Conservation (phyloP, 2,888 invertebrate species). For the Amphipyra berbera region DNA sequence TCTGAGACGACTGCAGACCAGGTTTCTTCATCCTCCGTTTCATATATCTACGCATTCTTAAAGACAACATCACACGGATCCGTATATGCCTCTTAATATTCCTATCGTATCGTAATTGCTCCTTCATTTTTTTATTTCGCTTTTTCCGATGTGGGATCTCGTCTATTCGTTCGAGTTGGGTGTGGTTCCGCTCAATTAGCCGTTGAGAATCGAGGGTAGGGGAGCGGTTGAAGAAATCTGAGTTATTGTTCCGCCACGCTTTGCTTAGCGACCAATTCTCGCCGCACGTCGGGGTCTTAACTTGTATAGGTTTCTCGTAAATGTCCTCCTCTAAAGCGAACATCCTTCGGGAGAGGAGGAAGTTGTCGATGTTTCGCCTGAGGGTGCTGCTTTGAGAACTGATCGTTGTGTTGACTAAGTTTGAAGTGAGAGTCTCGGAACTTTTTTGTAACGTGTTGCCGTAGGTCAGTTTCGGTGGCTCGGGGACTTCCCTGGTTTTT, state of each 20-base stretch:
- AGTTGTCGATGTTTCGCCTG: conserved; percentile 82
- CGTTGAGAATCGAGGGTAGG: conserved; percentile 71
- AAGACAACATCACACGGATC: conserved; percentile 91
- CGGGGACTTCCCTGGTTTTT: conserved; percentile 74
- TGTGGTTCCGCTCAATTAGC: conserved; percentile 69
- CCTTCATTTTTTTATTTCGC: conserved; percentile 80
- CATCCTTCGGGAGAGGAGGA: conserved; percentile 80
- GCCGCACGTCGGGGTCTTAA: conserved; percentile 80
- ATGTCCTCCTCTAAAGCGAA: conserved; percentile 83
- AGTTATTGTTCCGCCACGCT: conserved; percentile 83
- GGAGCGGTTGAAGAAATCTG: conserved; percentile 77
- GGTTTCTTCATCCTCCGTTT: conserved; percentile 78
- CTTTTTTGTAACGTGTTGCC: conserved; percentile 69
- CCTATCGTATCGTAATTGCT: conserved; percentile 88
- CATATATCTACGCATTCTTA: conserved; percentile 90
- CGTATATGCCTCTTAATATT: conserved; percentile 91
- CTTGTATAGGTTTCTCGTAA: conserved; percentile 83
- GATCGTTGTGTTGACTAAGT: conserved; percentile 80
- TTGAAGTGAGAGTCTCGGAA: conserved; percentile 78
- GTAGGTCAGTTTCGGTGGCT: conserved; percentile 74
- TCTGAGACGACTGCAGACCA: conserved; percentile 65
- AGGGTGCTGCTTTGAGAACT: conserved; percentile 83
- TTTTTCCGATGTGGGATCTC: conserved; percentile 79
- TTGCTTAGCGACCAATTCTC: conserved; percentile 89
- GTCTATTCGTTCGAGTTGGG: conserved; percentile 79